Percentiles rank a stretch among this genome's conserved stretches.
phyloP scores from a whole-genome alignment of 1,140 invertebrate species.

The Lamellibrachia luymesi region DNA sequence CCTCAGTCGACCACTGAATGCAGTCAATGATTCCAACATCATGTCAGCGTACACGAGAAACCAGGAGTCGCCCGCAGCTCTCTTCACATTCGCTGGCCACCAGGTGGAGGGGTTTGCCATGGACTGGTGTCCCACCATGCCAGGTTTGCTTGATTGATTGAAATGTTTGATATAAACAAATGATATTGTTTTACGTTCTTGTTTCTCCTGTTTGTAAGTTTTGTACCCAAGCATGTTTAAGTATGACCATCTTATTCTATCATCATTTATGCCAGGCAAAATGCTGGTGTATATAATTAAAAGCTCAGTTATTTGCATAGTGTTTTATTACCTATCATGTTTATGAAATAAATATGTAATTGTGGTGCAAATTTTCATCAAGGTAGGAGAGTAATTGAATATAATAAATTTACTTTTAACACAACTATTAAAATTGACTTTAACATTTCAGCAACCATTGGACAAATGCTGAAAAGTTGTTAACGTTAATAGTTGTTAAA shows the following conservation, averaged over 20 bases:
- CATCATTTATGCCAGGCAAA: background rate
- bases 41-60: slow-evolving; percentile 58
- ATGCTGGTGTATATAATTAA: background rate
- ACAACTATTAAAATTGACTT: too few relatives aligned
- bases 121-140: slow-evolving; percentile 82
- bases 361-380: too few relatives aligned
- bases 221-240: background rate
- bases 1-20: slow-evolving; percentile 74
- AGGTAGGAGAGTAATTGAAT: too few relatives aligned
- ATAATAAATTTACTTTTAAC: too few relatives aligned
- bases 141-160: slow-evolving; percentile 59
- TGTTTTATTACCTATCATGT: too few relatives aligned
- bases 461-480: too few relatives aligned
- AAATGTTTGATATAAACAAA: too few relatives aligned
- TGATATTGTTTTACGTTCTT: too few relatives aligned
- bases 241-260: background rate
- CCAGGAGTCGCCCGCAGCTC: slow-evolving; percentile 63
- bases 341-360: too few relatives aligned
- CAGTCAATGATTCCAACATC: slow-evolving; percentile 70
- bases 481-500: background rate
- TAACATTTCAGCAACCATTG: too few relatives aligned
- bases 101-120: slow-evolving; percentile 89
- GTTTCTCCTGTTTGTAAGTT: background rate
- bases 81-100: slow-evolving; percentile 89
- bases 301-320: too few relatives aligned